Evolutionary conservation across 2,113 vertebrate species (phyloP), one percentile per base, ranked within the genome.

Genomic region (Ophiodon elongatus): DNA sequence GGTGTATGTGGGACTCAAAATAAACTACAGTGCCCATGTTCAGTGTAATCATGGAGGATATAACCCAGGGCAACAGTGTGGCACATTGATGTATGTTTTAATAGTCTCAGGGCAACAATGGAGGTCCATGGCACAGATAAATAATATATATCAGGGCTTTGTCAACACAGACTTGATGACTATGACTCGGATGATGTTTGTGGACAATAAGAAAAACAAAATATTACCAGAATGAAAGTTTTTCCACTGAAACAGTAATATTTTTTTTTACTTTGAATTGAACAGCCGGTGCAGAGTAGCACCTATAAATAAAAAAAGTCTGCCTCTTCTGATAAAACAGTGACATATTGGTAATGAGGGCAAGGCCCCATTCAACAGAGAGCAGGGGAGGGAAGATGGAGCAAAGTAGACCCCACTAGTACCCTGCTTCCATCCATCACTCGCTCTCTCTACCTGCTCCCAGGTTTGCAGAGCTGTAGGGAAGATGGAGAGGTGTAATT

Each of bases 401-500:
- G 59, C 37, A 45, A 65, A 66, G 0, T n/a, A 21, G n/a, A 31
- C 11, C 33, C 43, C 2, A 4, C 8, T 60, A 57, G 57, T 69
- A 67, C 35, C 59, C 65, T 27, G 10, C 19, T 39, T 73, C 68
- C 80, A 82, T 91, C 82, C 84, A 84, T 91, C 89, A 85, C 74
- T 43, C 65, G n/a, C n/a, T 31, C 70, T 89, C 56, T 73, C 82
- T 63, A 87, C 76, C 82, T 87, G 63, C 79, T 77, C 70, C 31
- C 39, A 54, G 41, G 65, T 72, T 41, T 79, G 57, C 64, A 29
- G 35, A 71, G 77, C 73, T 43, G 17, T 6, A 79, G 39, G 60
- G 62, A 86, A 91, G 86, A 90, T 81, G 45, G 74, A 87, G 66
- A 80, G 65, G 35, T 84, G 83, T 85, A 80, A 93, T 90, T 85